phyloP scores from a whole-genome alignment of 2,888 invertebrate genomes.

The Hemithea aestivaria region DNA sequence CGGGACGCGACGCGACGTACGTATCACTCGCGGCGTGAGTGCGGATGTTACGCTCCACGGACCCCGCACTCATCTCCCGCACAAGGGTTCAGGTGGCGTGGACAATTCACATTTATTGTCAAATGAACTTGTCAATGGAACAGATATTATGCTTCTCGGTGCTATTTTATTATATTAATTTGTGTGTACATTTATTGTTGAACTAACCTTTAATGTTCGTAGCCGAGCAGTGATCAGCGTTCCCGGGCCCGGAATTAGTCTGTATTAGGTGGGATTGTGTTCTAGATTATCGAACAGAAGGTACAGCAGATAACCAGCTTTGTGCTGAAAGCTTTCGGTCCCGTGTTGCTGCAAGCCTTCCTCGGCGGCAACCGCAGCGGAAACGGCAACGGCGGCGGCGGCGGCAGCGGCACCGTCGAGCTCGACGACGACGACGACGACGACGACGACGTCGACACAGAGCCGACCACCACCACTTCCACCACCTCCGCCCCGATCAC shows the following conservation, averaged over 20 bases:
- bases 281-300: conserved; percentile 86
- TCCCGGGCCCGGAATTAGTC: conserved; percentile 8
- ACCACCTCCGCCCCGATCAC: conserved; percentile 20
- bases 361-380: conserved; percentile 72
- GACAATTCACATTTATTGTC: too few species aligned
- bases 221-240: too few species aligned
- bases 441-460: conserved; percentile 82
- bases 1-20: too few species aligned
- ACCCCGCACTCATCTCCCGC: too few species aligned
- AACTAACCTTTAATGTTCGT: too few species aligned
- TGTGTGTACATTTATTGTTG: too few species aligned
- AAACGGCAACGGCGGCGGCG: conserved; percentile 48
- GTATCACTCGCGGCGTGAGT: too few species aligned
- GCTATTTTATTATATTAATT: too few species aligned
- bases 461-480: conserved; percentile 38
- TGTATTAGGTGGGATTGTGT: conserved; percentile 61
- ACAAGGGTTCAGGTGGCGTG: too few species aligned
- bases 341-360: conserved; percentile 82
- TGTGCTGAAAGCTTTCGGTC: conserved; percentile 87
- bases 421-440: conserved; percentile 74
- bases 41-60: too few species aligned
- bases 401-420: conserved; percentile 66
- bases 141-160: too few species aligned
- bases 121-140: too few species aligned
- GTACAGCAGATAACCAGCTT: conserved; percentile 86